These are phyloP conservation scores for Eupithecia vulgata DNA, from an alignment of 2,888 invertebrate species.

Conservation along the genomic window DNA sequence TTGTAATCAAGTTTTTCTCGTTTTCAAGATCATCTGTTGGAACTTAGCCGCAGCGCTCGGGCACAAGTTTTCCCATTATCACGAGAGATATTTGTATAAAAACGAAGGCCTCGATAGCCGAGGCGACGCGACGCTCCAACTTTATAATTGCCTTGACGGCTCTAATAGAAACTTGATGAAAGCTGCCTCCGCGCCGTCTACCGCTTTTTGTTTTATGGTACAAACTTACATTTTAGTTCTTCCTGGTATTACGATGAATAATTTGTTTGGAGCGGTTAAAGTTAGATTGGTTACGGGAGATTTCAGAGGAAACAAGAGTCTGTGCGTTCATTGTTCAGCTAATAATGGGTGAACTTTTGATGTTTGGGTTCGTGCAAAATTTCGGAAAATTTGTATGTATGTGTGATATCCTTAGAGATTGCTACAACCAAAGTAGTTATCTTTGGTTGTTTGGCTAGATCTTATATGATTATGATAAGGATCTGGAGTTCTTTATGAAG, in stretches of 20 bases:
- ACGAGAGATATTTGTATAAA: constrained; percentile 78
- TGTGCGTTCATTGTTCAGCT: constrained; percentile 23
- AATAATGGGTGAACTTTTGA: constrained; percentile 25
- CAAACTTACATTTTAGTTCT: constrained; percentile 73
- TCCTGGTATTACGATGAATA: constrained; percentile 52
- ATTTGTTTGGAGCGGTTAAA: constrained; percentile 51
- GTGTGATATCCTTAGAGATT: not conserved
- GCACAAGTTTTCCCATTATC: constrained; percentile 81
- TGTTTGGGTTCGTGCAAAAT: constrained; percentile 16
- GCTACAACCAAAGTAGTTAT: not conserved
- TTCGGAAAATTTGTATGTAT: not conserved
- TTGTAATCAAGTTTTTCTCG: constrained; percentile 60
- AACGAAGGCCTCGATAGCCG: constrained; percentile 65
- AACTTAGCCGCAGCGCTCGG: constrained; percentile 59
- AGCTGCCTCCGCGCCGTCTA: constrained; percentile 68
- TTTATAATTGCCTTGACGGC: constrained; percentile 81
- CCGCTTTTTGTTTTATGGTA: constrained; percentile 70
- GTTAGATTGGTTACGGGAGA: constrained; percentile 47
- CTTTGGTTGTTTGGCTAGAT: not conserved
- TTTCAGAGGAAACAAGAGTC: constrained; percentile 36
- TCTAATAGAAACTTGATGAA: constrained; percentile 81
- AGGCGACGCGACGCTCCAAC: constrained; percentile 56
- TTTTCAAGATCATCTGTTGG: constrained; percentile 73
- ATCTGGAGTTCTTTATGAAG: not conserved
- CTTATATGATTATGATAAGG: not conserved